A percentile compares a stretch with the other conserved stretches of the same genome.
Evolutionary conservation across 2,888 invertebrate species (phyloP).

Genomic region (Pristionchus mayeri): DNA sequence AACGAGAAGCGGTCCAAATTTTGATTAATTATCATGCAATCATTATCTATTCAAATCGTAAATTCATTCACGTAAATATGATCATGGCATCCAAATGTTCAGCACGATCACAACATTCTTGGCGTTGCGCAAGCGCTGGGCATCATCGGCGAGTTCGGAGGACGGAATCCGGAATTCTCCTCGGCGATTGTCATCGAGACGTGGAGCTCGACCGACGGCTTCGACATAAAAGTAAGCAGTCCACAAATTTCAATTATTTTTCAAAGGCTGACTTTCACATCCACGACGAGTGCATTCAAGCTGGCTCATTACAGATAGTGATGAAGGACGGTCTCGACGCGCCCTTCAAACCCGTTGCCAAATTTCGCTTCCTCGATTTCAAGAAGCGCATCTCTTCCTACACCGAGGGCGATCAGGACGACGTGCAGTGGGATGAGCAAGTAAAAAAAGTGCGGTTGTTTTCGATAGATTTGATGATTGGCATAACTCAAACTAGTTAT

Average conservation of each 20-base stretch:
- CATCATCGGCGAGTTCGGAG: background rate
- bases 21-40: too few relatives aligned
- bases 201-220: slow-evolving; percentile 21
- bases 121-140: background rate
- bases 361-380: slow-evolving; percentile 20
- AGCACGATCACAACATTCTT: slow-evolving; percentile 17
- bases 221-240: background rate
- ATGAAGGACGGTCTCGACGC: background rate
- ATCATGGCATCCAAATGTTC: too few relatives aligned
- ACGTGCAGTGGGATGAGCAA: background rate
- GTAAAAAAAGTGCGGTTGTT: background rate
- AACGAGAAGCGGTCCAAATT: too few relatives aligned
- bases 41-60: too few relatives aligned
- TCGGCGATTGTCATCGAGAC: background rate
- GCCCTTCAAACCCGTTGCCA: background rate
- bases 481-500: too few relatives aligned
- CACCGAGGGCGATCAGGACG: background rate
- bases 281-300: too few relatives aligned
- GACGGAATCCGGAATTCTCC: background rate
- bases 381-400: background rate
- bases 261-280: too few relatives aligned
- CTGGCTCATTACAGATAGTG: background rate
- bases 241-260: too few relatives aligned
- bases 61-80: too few relatives aligned
- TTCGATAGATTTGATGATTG: too few relatives aligned